Evolutionary conservation across 1,140 invertebrate species (phyloP), one percentile per base, ranked within the genome.

Genomic region (Hestina assimilis): DNA sequence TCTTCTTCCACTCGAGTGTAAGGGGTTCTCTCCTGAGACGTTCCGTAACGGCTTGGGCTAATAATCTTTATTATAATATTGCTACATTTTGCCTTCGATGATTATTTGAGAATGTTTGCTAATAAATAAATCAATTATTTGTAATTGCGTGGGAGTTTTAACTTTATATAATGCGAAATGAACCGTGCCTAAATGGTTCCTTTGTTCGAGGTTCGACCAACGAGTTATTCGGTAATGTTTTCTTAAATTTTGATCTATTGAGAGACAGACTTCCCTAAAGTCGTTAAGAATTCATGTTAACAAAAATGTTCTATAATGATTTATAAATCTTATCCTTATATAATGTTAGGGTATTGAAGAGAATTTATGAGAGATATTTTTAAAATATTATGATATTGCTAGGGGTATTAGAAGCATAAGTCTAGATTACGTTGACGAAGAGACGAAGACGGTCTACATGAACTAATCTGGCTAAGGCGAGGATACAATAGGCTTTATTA

Each of bases 401-500:
- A 8, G 3, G 33, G 6, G 33, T 38, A 19, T 38, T 9, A 8
- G 3, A 19, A 48, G 2, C 28, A 48, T 31, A 35, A 48, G 45
- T 33, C 28, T 48, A 19, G 15, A 54, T 59, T 55, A 52, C 9
- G 46, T 57, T 46, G 26, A 15, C 33, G 52, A 48, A 46, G 62
- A 63, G 26, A 15, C 33, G 52, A 48, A 46, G 62, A 63, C 51
- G 40, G 38, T 45, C 42, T 31, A 45, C 20, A 19, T 29, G 61
- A 58, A 56, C 60, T 79, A 79, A 80, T 77, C 77, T 75, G 59
- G 59, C 61, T 63, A 59, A 63, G 59, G 59, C 65, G 54, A 46
- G 51, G 53, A 57, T 69, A 83, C 79, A 83, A 83, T 75, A 72
- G 77, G 71, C 72, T 73, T 78, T 81, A 80, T 77, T 79, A 83